Evolutionary conservation across 1,140 invertebrate genomes (phyloP), one percentile per base, ranked within the genome.

Genomic region (Pogonognathellus flavescens): DNA sequence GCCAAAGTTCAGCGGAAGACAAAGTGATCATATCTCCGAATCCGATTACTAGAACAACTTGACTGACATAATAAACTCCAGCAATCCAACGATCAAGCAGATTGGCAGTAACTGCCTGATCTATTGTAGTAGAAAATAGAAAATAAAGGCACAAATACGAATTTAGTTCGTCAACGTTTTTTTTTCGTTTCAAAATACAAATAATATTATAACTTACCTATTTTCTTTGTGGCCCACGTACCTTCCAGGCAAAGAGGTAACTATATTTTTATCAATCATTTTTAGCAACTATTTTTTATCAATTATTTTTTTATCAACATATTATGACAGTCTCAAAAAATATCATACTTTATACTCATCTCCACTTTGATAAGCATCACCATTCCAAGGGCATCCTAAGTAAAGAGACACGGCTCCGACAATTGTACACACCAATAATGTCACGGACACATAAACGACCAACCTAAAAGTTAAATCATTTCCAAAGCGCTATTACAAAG

Each of bases 31-130:
- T 85, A 53, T 87, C 85, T 22, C 88, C 88, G 60, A 86, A 88
- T 57, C 88, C 88, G 76, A 88, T 88, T 5, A 85, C 86, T 7
- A 88, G 60, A 22, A 86, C 50, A 14, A 85, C 84, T 80, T 88
- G 86, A 52, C 72, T 80, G 6, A 87, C 85, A 76, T 88, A 88
- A 55, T 88, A 88, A 0, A 86, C 8, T 1, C 86, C 86, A 49
- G 55, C 55, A 41, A 88, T 82, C 86, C 84, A 86, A 9, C 87
- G 55, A 20, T 41, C 31, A n/a, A 16, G 25, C 8, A 62, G 83
- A 25, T 16, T 14, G 2, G 18, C 25, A 20, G 81, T 55, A 14
- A 55, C 20, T 8, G 66, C n/a, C 72, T 13, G 2, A 8, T 80
- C 60, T 76, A n/a, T n/a, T n/a, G n/a, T n/a, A n/a, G n/a, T n/a